Evolutionary conservation across 2,113 vertebrate genomes (phyloP).

Genomic region (Fulica atra): DNA sequence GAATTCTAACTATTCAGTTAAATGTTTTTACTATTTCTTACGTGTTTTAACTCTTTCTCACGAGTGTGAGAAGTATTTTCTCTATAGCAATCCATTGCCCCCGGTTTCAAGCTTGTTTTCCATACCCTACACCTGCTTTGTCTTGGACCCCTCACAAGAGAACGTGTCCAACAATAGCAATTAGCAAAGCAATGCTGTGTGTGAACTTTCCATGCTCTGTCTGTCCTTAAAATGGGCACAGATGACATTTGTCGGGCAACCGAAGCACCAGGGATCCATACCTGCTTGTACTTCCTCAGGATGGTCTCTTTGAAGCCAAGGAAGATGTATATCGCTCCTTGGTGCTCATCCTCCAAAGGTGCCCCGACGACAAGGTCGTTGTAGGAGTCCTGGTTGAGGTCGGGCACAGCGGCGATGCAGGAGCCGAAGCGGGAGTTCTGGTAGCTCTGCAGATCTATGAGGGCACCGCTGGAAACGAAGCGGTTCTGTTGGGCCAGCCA

Average conservation of each 20-base stretch:
- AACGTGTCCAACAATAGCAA: fast-evolving
- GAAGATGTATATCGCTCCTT: constrained; percentile 91
- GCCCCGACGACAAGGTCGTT: constrained; percentile 92
- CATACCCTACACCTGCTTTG: fast-evolving
- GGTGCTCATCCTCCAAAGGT: constrained; percentile 88
- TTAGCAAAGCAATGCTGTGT: fast-evolving
- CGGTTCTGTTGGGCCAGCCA: constrained; percentile 67
- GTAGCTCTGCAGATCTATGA: constrained; percentile 82
- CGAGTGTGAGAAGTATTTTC: not conserved
- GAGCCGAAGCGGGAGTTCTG: constrained; percentile 95
- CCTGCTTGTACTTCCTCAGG: constrained; percentile 90
- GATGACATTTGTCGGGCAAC: not conserved
- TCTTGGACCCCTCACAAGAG: not conserved
- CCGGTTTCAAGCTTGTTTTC: not conserved
- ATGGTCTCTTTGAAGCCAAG: constrained; percentile 81
- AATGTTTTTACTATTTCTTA: no score
- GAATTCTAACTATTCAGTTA: not conserved
- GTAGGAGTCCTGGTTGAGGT: constrained; percentile 93
- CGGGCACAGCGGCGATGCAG: constrained; percentile 86
- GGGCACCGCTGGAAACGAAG: constrained; percentile 81
- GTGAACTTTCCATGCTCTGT: not conserved
- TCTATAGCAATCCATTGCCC: not conserved
- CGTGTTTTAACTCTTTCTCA: not conserved
- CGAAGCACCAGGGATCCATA: not conserved
- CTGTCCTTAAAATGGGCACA: fast-evolving